phyloP scores from a whole-genome alignment of 2,888 invertebrate genomes.

The Eulithis prunata region DNA sequence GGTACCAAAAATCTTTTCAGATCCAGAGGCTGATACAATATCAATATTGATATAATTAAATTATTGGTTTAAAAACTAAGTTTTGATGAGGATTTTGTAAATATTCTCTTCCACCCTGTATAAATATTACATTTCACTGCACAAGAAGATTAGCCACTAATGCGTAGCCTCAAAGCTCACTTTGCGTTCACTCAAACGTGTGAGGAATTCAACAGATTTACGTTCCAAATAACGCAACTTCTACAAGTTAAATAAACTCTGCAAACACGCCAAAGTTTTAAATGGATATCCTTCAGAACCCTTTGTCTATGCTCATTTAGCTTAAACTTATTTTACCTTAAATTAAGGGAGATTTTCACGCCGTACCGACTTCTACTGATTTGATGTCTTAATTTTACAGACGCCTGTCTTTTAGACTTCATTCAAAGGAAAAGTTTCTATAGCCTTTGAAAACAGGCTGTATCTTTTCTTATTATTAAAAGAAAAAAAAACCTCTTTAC shows the following conservation, averaged over 20 bases:
- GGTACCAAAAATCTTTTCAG: too few relatives aligned
- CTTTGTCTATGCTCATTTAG: constrained; percentile 23
- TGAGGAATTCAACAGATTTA: constrained; percentile 7
- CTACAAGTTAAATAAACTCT: constrained; percentile 20
- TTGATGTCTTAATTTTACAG: constrained; percentile 16
- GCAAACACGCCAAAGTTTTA: constrained; percentile 22
- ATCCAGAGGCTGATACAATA: too few relatives aligned
- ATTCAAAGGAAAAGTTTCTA: constrained; percentile 5
- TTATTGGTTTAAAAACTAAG: too few relatives aligned
- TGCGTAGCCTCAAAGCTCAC: not conserved
- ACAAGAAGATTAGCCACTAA: too few relatives aligned
- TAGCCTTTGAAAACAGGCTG: not conserved
- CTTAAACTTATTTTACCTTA: constrained; percentile 24
- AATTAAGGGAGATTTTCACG: constrained; percentile 21
- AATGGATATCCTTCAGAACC: constrained; percentile 20
- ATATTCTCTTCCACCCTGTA: too few relatives aligned
- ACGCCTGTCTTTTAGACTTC: constrained; percentile 4
- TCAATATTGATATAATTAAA: too few relatives aligned
- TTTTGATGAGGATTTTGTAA: too few relatives aligned
- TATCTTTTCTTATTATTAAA: too few relatives aligned
- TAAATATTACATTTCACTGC: too few relatives aligned
- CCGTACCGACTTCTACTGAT: constrained; percentile 8
- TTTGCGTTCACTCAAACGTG: constrained; percentile 5
- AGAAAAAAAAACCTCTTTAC: too few relatives aligned
- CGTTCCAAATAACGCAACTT: constrained; percentile 20